Percentiles rank a stretch among this genome's conserved stretches.
Evolutionary conservation across 2,888 invertebrate species (phyloP).

Genomic region (Athalia cordata): DNA sequence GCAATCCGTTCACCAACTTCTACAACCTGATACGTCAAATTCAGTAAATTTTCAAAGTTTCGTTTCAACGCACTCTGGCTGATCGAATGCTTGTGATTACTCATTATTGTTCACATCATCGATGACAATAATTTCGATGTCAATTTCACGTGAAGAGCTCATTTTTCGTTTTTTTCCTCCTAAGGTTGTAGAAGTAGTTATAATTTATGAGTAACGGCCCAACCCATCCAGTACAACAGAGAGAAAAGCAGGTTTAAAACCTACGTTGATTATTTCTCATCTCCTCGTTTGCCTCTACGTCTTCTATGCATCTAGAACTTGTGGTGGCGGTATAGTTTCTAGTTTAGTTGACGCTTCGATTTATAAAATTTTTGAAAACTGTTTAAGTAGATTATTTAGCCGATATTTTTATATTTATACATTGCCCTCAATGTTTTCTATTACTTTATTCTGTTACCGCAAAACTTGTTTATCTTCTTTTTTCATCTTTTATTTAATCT

Average conservation of each 20-base stretch:
- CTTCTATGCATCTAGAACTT: constrained; percentile 61
- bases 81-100: too few species aligned
- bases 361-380: not conserved
- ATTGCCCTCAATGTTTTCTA: constrained; percentile 50
- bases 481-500: not conserved
- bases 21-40: constrained; percentile 26
- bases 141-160: not conserved
- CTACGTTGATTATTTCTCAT: constrained; percentile 38
- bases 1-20: constrained; percentile 25
- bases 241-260: constrained; percentile 32
- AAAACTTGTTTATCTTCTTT: constrained; percentile 4
- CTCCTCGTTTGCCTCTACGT: constrained; percentile 52
- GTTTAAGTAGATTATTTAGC: constrained; percentile 49
- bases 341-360: constrained; percentile 29
- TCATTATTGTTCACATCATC: not conserved
- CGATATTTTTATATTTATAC: constrained; percentile 55
- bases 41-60: not conserved
- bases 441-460: constrained; percentile 56
- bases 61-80: too few species aligned
- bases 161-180: not conserved
- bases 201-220: constrained; percentile 39
- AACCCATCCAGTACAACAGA: constrained; percentile 44
- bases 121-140: not conserved
- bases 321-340: constrained; percentile 61
- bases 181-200: constrained; percentile 36